Base-by-base conservation (phyloP, 2,113 vertebrate genomes). In the Rhipidura dahli region DNA sequence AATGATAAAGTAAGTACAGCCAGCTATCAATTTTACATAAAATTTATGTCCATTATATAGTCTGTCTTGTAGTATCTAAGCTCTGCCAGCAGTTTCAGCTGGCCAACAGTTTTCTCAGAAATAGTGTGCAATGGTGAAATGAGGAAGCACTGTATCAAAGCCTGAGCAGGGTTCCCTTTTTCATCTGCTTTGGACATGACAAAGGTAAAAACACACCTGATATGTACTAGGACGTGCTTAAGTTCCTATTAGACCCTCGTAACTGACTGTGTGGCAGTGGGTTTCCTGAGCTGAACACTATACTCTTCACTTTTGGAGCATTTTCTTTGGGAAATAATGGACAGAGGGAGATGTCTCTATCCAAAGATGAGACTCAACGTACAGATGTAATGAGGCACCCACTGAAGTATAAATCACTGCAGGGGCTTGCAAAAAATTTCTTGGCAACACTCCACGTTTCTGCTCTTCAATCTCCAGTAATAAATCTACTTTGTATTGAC, bases 1-100 rank as follows among this genome's bases (percentile, higher is more conserved):
- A 2, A n/a, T n/a, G n/a, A n/a, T n/a, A n/a, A 7, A 2, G 12
- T 1, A 30, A 17, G 1, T 13, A 30, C 6, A 50, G 4, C 3
- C 45, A 91, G 23, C 6, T 31, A 14, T 20, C 35, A 0, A 20
- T 53, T 91, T 91, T 39, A 2, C 6, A 42, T 49, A n/a, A 70
- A 76, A 50, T 39, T 7, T 81, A 15, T 7, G 40, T 51, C 10
- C 10, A 31, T 49, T 66, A 30, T 17, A 47, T 3, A 17, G 4
- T 6, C 15, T 68, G 2, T 13, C 13, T 54, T 59, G 13, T 9
- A 28, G 19, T 31, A 60, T n/a, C 26, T 31, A 31, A 40, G 15
- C 7, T 66, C 50, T 45, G 10, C 19, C 20, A 63, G 30, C 4
- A 86, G 14, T 37, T 45, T 30, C 11, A 20, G 49, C 5, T 51